phyloP scores from a whole-genome alignment of 2,888 invertebrate species.

The Nemotelus nigrinus region DNA sequence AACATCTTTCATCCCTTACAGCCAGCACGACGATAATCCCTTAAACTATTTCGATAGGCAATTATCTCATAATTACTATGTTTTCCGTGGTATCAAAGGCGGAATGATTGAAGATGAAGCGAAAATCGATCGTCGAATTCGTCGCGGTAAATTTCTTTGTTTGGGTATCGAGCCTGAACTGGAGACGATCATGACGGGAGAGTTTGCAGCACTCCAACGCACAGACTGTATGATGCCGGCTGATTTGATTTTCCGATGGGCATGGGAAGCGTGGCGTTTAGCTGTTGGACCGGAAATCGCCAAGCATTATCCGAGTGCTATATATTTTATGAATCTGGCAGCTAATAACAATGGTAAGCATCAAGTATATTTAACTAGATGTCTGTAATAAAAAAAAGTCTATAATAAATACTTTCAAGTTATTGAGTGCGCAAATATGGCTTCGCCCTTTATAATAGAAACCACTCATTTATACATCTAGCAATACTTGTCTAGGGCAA shows the following conservation, averaged over 20 bases:
- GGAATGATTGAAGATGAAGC: slow-evolving; percentile 31
- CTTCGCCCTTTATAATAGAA: too few relatives aligned
- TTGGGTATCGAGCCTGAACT: slow-evolving; percentile 73
- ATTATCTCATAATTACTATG: slow-evolving; percentile 53
- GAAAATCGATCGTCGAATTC: slow-evolving; percentile 49
- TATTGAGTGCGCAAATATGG: not conserved
- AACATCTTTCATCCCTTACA: slow-evolving; percentile 12
- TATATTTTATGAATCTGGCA: slow-evolving; percentile 71
- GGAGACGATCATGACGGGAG: slow-evolving; percentile 69
- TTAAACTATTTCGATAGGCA: slow-evolving; percentile 52
- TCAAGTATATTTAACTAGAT: slow-evolving; percentile 26
- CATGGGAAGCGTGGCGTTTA: slow-evolving; percentile 76
- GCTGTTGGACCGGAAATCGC: slow-evolving; percentile 70
- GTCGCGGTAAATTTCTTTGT: slow-evolving; percentile 62
- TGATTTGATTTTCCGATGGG: slow-evolving; percentile 68
- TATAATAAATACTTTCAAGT: slow-evolving; percentile 7
- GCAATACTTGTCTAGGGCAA: too few relatives aligned
- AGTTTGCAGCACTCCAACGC: slow-evolving; percentile 54
- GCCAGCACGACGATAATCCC: slow-evolving; percentile 49
- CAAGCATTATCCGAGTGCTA: slow-evolving; percentile 67
- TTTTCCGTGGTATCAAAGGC: slow-evolving; percentile 49
- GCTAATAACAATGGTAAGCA: slow-evolving; percentile 72
- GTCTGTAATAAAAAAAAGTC: not conserved
- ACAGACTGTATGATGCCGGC: slow-evolving; percentile 53
- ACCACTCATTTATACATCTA: too few relatives aligned